phyloP scores from a whole-genome alignment of 2,797 vertebrate species.

The Squalus acanthias region DNA sequence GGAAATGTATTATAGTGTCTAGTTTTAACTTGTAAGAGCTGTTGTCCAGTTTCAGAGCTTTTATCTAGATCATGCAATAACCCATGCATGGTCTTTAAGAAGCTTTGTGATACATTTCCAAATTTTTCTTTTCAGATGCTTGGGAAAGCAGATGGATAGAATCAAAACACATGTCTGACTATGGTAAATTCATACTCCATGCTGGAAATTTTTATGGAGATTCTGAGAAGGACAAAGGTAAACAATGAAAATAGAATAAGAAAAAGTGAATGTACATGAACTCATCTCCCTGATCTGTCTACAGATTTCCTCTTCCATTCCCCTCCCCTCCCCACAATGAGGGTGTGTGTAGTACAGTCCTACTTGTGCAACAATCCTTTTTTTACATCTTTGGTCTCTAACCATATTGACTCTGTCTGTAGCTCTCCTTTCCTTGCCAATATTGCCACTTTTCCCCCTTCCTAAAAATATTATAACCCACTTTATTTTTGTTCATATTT shows the following conservation, averaged over 20 bases:
- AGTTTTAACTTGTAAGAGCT: conserved; percentile 42
- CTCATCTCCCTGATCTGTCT: background rate
- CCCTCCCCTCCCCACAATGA: too few species aligned
- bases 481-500: background rate
- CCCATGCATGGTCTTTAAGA: conserved; percentile 44
- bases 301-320: too few species aligned
- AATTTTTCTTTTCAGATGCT: conserved; percentile 52
- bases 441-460: background rate
- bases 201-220: conserved; percentile 71
- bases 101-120: conserved; percentile 40
- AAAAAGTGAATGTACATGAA: background rate
- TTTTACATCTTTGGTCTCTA: background rate
- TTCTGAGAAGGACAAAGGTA: conserved; percentile 73
- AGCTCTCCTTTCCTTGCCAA: background rate
- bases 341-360: background rate
- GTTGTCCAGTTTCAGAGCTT: conserved; percentile 48
- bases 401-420: background rate
- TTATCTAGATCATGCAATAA: conserved; percentile 49
- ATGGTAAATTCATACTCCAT: conserved; percentile 66
- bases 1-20: conserved; percentile 40
- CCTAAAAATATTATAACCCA: background rate
- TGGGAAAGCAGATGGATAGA: conserved; percentile 68
- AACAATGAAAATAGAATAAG: conserved; percentile 31
- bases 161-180: conserved; percentile 71
- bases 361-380: background rate